phyloP scores from a whole-genome alignment of 2,113 vertebrate genomes.

The Melanocharis versteri region DNA sequence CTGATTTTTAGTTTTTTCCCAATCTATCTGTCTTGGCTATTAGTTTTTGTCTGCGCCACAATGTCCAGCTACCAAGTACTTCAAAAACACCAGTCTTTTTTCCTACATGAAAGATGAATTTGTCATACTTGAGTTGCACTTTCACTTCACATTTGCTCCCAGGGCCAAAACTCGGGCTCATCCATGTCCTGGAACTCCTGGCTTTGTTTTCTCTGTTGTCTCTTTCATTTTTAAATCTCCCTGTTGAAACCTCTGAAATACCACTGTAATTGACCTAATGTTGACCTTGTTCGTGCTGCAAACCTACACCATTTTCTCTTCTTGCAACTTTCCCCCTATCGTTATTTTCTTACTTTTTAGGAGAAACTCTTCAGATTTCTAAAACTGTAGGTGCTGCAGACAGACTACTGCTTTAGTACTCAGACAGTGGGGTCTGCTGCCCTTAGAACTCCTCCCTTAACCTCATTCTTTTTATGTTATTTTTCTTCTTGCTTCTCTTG shows the following conservation, averaged over 20 bases:
- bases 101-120: neutral
- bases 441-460: neutral
- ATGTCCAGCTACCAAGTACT: neutral
- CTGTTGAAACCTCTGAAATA: neutral
- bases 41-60: neutral
- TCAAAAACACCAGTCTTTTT: neutral
- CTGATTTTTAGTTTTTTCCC: neutral
- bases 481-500: neutral
- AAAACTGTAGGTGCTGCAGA: neutral
- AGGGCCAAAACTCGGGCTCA: neutral
- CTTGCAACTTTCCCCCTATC: neutral
- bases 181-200: neutral
- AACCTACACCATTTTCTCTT: neutral
- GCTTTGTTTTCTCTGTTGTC: neutral
- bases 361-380: neutral
- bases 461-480: neutral
- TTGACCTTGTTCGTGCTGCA: neutral
- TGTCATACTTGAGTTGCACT: neutral
- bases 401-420: neutral
- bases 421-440: neutral
- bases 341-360: neutral
- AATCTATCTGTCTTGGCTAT: neutral
- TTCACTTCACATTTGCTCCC: neutral
- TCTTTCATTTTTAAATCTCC: neutral
- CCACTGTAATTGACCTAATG: neutral